These are phyloP conservation scores for Sphenodon punctatus DNA, from an alignment of 2,797 vertebrate species.

Conservation along the genomic window DNA sequence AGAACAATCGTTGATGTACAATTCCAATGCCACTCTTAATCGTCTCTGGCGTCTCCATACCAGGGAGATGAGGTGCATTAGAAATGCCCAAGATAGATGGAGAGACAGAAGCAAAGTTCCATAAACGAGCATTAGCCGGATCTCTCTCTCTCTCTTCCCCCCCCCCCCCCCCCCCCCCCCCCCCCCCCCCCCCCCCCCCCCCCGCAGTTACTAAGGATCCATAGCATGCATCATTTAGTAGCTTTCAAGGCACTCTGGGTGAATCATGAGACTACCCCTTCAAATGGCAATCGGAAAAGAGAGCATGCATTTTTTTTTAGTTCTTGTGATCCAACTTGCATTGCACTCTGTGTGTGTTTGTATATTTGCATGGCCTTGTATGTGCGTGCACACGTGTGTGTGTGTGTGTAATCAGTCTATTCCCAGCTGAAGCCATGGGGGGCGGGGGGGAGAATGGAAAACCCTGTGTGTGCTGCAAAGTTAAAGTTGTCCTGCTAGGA, in stretches of 20 bases:
- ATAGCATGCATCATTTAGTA: fast-evolving
- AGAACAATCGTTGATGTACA: not conserved
- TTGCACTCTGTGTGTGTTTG: fast-evolving
- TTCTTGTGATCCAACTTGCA: not conserved
- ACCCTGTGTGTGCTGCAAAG: not conserved
- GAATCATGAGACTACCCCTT: not conserved
- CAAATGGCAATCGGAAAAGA: not conserved
- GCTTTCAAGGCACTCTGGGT: not conserved
- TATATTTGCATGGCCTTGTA: fast-evolving
- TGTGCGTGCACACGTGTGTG: not conserved
- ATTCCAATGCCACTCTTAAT: not conserved
- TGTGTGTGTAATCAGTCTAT: fast-evolving
- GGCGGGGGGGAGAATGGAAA: not conserved
- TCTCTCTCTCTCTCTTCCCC: too few relatives aligned
- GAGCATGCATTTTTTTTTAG: not conserved
- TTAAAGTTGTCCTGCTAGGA: constrained; percentile 36
- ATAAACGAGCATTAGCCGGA: not conserved
- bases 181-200: too few relatives aligned
- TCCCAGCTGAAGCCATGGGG: not conserved
- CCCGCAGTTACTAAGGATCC: not conserved
- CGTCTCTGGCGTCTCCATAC: not conserved
- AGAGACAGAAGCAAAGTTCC: not conserved
- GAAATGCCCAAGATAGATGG: not conserved
- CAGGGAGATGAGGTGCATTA: not conserved
- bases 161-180: too few relatives aligned